phyloP scores from a whole-genome alignment of 92 coral and sea anemone genomes.

The Paragorgia papillata region DNA sequence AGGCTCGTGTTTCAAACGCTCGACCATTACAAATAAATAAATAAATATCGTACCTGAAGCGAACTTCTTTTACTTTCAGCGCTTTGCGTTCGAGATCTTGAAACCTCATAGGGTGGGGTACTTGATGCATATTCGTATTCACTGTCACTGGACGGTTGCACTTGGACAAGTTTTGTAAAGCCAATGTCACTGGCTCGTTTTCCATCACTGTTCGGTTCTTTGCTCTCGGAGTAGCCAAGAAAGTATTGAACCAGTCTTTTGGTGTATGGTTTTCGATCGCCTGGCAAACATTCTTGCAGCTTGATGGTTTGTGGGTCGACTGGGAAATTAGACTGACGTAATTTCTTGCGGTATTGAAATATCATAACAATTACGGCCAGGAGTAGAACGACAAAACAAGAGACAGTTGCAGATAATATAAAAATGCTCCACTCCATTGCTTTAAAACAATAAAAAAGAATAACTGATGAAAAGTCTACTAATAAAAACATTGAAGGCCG shows the following conservation, averaged over 20 bases:
- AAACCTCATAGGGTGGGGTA: background rate
- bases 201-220: background rate
- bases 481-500: too few species aligned
- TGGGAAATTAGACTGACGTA: background rate
- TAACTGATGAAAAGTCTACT: too few species aligned
- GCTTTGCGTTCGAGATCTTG: background rate
- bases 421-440: constrained; percentile 14
- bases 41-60: too few species aligned
- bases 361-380: constrained; percentile 9
- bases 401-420: constrained; percentile 9
- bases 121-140: background rate
- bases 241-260: constrained; percentile 28
- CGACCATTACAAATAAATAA: too few species aligned
- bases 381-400: constrained; percentile 18
- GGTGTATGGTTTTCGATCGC: constrained; percentile 8
- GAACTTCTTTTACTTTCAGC: background rate
- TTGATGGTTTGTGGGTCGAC: background rate
- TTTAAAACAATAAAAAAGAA: background rate
- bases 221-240: constrained; percentile 6
- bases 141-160: constrained; percentile 37
- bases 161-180: constrained; percentile 8
- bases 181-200: background rate
- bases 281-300: constrained; percentile 3
- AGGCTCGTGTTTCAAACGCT: too few species aligned
- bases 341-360: constrained; percentile 12